phyloP scores from a whole-genome alignment of 2,797 vertebrate species.

The Betta splendens region DNA sequence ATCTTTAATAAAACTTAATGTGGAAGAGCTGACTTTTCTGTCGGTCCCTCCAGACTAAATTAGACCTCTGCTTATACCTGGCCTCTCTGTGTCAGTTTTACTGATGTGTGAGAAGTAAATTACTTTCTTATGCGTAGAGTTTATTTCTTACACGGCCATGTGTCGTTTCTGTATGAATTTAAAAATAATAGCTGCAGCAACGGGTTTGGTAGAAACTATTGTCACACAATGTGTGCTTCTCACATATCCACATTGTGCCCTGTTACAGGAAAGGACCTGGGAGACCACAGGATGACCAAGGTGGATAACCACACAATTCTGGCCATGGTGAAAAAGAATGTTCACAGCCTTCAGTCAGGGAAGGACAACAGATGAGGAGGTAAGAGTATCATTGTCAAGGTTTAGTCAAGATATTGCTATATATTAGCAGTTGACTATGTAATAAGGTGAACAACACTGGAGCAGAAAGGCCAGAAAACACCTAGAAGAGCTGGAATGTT shows the following conservation, averaged over 20 bases:
- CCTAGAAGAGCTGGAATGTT: too few species aligned
- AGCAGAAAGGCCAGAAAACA: too few species aligned
- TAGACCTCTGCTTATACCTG: slow-evolving; percentile 53
- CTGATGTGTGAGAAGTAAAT: slow-evolving; percentile 75
- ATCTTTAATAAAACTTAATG: slow-evolving; percentile 76
- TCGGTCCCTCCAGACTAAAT: slow-evolving; percentile 69
- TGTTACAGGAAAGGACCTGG: too few species aligned
- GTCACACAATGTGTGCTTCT: slow-evolving; percentile 35
- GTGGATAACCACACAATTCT: too few species aligned
- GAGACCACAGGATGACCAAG: too few species aligned
- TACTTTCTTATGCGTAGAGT: slow-evolving; percentile 79
- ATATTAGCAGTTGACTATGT: too few species aligned
- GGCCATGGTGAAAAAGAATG: too few species aligned
- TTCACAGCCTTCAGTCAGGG: too few species aligned
- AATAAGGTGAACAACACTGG: too few species aligned
- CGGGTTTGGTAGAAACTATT: slow-evolving; percentile 30
- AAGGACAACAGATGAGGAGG: too few species aligned
- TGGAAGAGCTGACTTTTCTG: slow-evolving; percentile 65
- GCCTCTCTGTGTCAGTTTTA: slow-evolving; percentile 59
- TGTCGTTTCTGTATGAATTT: slow-evolving; percentile 66
- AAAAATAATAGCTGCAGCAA: slow-evolving; percentile 27
- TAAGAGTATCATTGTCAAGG: too few species aligned
- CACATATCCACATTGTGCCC: slow-evolving; percentile 27
- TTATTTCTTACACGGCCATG: slow-evolving; percentile 53
- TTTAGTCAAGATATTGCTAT: too few species aligned